Conservation (phyloP, 2,797 vertebrate species). For the Pangasius djambal region DNA sequence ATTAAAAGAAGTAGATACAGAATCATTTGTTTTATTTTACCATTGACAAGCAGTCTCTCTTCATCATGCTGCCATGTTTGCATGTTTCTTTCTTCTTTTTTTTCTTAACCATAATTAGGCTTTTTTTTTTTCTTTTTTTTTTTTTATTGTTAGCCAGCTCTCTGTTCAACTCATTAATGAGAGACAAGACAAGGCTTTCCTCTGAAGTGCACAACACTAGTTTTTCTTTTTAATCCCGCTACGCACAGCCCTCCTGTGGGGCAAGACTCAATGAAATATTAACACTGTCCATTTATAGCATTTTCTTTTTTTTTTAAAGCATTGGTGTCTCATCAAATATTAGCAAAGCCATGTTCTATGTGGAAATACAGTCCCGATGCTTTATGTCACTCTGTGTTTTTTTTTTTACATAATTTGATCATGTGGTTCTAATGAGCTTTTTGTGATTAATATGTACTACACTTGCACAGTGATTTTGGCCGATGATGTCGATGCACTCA, state of each 20-base stretch:
- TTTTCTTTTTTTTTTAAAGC: slow-evolving; percentile 61
- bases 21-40: slow-evolving; percentile 58
- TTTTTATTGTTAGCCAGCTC: slow-evolving; percentile 69
- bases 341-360: slow-evolving; percentile 65
- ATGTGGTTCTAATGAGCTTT: slow-evolving; percentile 70
- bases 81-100: slow-evolving; percentile 56
- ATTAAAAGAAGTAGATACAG: neutral
- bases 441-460: slow-evolving; percentile 64
- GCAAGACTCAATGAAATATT: slow-evolving; percentile 86
- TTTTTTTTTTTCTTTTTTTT: slow-evolving; percentile 66
- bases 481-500: neutral
- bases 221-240: slow-evolving; percentile 72
- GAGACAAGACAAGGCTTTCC: slow-evolving; percentile 76
- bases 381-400: slow-evolving; percentile 55
- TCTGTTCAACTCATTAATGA: slow-evolving; percentile 74
- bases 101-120: slow-evolving; percentile 67
- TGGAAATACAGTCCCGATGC: slow-evolving; percentile 61
- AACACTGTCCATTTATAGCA: slow-evolving; percentile 82
- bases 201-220: slow-evolving; percentile 83
- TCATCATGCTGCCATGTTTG: slow-evolving; percentile 66
- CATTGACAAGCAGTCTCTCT: slow-evolving; percentile 67
- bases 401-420: slow-evolving; percentile 62
- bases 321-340: slow-evolving; percentile 69
- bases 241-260: slow-evolving; percentile 75
- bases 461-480: slow-evolving; percentile 62